Base-by-base conservation (phyloP, 2,113 vertebrate species). In the Tragelaphus strepsiceros region DNA sequence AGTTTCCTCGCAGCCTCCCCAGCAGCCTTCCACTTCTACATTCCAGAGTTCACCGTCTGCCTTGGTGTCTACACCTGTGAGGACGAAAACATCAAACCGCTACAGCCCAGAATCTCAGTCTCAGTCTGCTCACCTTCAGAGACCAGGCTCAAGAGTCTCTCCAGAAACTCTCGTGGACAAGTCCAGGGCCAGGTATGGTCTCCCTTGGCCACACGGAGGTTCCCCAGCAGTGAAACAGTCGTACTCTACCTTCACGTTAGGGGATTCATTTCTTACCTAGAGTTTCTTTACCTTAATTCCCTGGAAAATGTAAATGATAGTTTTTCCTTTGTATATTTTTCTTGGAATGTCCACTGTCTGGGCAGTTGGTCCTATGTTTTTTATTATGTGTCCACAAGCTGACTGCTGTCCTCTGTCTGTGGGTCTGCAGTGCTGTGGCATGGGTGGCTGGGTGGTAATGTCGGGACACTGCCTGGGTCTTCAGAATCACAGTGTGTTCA, bases 31-130 rank as follows among this genome's bases (percentile, higher is more conserved):
- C 15, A 99, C 99, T 97, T 99, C 99, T 97, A 99, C 99, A 98
- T 99, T 99, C 99, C 99, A 99, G 98, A 99, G 98, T 77, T 98
- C 99, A 56, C 98, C 97, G 14, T 98, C 99, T 80, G 98, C 99
- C 93, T 96, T 98, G 67, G 21, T 98, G 0, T 91, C 99, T 12
- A 96, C 98, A 67, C 88, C 98, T 62, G 98, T 98, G 95, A 99
- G 99, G 88, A 97, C 98, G 88, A 99, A 99, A 98, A 90, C 98
- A 49, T 98, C 99, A 1, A 99, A 97, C 98, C 99, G 99, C 97
- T 99, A 99, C 98, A 99, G 99, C 98, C 99, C 99, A 0, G 99
- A 99, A 97, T 99, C 99, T 3, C 99, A 99, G 96, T 19, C 99
- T 0, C 99, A 99, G 93, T 35, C 99, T 22, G 97, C 98, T 39